A percentile compares a stretch with the other conserved stretches of the same genome.
These are phyloP conservation scores for Tympanoctomys barrerae DNA, from an alignment of 2,797 vertebrate genomes.

Conservation along the genomic window DNA sequence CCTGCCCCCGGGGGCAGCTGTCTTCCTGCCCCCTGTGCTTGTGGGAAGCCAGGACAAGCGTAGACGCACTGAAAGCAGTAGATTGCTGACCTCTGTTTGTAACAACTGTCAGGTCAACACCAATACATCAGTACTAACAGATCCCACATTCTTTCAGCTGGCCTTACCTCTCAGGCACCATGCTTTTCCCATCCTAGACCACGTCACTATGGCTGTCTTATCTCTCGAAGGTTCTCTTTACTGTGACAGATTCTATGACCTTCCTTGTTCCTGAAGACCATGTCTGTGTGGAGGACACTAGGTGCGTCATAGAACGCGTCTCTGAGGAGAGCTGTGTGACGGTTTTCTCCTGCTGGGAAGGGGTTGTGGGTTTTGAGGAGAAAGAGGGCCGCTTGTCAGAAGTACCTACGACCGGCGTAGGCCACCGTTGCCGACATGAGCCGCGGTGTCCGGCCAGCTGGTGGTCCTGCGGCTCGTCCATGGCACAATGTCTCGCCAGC, in stretches of 20 bases:
- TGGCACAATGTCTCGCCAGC: neutral
- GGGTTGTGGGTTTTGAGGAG: neutral
- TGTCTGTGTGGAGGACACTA: neutral
- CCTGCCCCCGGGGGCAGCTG: neutral
- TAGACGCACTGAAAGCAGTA: accelerated
- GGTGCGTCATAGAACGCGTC: neutral
- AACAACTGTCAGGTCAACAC: accelerated
- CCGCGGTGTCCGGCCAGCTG: accelerated
- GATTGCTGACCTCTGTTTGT: too few relatives aligned
- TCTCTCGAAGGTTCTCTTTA: neutral
- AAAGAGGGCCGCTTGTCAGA: neutral
- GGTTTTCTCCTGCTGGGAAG: neutral
- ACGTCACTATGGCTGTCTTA: accelerated
- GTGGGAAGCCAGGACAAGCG: too few relatives aligned
- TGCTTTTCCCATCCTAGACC: neutral
- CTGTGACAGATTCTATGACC: neutral
- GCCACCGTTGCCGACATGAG: too few relatives aligned
- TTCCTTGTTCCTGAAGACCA: neutral
- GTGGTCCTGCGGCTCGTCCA: neutral
- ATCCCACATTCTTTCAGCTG: accelerated
- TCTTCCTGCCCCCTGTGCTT: too few relatives aligned
- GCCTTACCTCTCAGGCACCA: neutral
- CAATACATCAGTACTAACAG: accelerated
- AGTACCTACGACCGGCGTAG: neutral
- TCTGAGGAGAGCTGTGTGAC: neutral